Base-by-base conservation (phyloP, 2,797 vertebrate species). In the Darevskia mixta region DNA sequence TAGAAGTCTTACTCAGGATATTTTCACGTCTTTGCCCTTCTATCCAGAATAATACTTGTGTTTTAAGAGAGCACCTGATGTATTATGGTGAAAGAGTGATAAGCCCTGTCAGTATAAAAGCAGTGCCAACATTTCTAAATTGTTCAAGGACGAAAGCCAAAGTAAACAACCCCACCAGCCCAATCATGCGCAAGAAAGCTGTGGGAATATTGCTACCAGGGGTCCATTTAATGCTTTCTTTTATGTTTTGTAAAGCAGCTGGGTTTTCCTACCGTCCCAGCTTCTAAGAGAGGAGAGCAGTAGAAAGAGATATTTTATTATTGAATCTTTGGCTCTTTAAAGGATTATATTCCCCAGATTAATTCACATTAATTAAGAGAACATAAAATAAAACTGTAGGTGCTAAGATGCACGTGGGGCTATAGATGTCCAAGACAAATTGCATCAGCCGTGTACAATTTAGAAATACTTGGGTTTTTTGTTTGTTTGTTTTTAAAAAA, bases 71-170 rank as follows among this genome's bases (percentile, higher is more conserved):
- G 3, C 35, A 55, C 41, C 49, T 17, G n/a, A 49, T 71, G 23
- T 79, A 61, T 61, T 89, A 55, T 32, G 41, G 9, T 7, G 20
- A 8, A 66, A 75, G 55, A 85, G 55, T 55, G 67, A 85, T 88
- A 49, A 15, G 41, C 7, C 7, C 27, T 81, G n/a, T 64, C 73
- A 45, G 38, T 38, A 79, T 29, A 79, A 79, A 72, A 79, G n/a
- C 11, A 83, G 4, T 90, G 32, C 43, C 58, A 80, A 67, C 71
- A 58, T 79, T 84, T 87, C 67, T 87, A 73, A 90, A 79, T 67
- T 41, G 41, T 87, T 75, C 75, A 84, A 79, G 69, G 45, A 75
- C 38, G 67, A 73, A 79, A 83, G 41, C 58, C 82, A 83, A 90
- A 80, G 27, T 83, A 90, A 84, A 75, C 71, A 89, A 55, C 41